Percentiles rank a stretch among this genome's conserved stretches.
Conservation (phyloP, 2,888 invertebrate species). For the Nasonia oneida region DNA sequence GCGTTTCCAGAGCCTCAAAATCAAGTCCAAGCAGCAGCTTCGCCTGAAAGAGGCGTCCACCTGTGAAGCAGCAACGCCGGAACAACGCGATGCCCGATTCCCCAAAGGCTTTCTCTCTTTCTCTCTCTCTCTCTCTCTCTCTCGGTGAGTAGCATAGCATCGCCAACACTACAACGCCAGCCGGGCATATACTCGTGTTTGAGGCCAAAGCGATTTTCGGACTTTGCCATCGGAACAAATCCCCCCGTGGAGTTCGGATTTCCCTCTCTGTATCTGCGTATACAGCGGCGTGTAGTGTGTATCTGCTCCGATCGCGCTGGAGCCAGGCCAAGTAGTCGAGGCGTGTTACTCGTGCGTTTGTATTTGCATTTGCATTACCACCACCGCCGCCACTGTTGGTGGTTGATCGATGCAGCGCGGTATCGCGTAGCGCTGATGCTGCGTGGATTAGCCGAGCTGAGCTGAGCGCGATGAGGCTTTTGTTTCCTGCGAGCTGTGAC, state of each 20-base stretch:
- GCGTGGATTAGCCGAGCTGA: not conserved
- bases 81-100: not conserved
- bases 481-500: not conserved
- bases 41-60: slow-evolving; percentile 19
- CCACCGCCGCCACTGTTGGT: not conserved
- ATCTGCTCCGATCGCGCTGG: slow-evolving; percentile 27
- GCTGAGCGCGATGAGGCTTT: not conserved
- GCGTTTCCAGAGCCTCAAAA: not conserved
- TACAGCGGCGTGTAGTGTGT: not conserved
- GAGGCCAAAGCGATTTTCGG: slow-evolving; percentile 48
- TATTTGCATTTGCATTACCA: slow-evolving; percentile 51
- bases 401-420: slow-evolving; percentile 35
- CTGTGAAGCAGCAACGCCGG: not conserved
- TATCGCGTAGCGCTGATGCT: not conserved
- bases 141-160: not conserved
- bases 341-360: slow-evolving; percentile 7
- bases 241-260: slow-evolving; percentile 30
- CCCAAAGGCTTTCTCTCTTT: slow-evolving; percentile 5
- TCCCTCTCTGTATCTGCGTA: not conserved
- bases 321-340: slow-evolving; percentile 41
- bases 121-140: not conserved
- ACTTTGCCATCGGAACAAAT: slow-evolving; percentile 37
- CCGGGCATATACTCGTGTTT: slow-evolving; percentile 29
- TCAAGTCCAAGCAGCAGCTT: not conserved
- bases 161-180: not conserved